Evolutionary conservation across 2,113 vertebrate species (phyloP).

Genomic region (Dunckerocampus dactyliophorus): DNA sequence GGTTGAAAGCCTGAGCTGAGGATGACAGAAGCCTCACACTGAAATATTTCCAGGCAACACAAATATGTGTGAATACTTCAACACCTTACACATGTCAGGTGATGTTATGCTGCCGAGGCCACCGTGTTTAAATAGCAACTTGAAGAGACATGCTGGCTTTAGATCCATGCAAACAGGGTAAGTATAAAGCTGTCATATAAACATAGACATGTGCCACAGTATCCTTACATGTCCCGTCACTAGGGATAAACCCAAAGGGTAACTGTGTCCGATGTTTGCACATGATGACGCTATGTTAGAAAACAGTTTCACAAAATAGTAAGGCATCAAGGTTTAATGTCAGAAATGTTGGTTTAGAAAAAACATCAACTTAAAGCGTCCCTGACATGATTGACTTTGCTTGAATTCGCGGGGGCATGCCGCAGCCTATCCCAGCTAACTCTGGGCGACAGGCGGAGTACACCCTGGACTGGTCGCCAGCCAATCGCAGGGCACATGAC

Average conservation of each 20-base stretch:
- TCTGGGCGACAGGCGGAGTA: no score
- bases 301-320: background rate
- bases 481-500: no score
- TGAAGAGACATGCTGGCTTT: constrained; percentile 22
- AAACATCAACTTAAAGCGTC: no score
- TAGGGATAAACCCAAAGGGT: background rate
- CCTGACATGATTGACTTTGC: no score
- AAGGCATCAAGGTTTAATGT: background rate
- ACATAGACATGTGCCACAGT: background rate
- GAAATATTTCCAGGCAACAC: constrained; percentile 32
- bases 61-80: constrained; percentile 50
- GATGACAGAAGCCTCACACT: constrained; percentile 19
- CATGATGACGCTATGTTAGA: background rate
- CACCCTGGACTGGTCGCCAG: no score
- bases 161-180: background rate
- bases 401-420: no score
- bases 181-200: background rate
- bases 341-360: background rate
- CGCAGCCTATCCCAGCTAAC: no score
- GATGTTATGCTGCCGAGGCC: constrained; percentile 29
- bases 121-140: constrained; percentile 36
- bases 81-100: constrained; percentile 25
- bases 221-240: background rate
- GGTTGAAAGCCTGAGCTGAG: constrained; percentile 28
- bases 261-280: background rate